phyloP scores from a whole-genome alignment of 2,888 invertebrate genomes.

The Galerucella calmariensis region DNA sequence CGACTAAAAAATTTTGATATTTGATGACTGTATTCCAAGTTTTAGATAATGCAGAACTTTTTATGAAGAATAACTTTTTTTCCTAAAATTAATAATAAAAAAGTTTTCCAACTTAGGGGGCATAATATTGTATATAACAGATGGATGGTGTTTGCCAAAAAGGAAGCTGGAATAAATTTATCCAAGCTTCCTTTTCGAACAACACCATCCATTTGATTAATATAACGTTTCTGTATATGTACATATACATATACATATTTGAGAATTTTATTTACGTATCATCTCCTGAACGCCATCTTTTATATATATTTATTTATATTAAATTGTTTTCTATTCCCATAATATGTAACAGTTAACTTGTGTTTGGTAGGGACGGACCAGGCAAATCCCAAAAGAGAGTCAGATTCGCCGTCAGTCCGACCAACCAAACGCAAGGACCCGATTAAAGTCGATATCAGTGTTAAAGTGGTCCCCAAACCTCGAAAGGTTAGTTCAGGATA shows the following conservation, averaged over 20 bases:
- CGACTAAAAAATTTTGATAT: too few species aligned
- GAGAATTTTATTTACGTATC: not conserved
- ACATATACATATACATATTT: too few species aligned
- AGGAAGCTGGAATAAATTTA: too few species aligned
- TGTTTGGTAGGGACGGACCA: slow-evolving; percentile 64
- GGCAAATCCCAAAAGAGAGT: slow-evolving; percentile 63
- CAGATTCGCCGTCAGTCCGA: slow-evolving; percentile 64
- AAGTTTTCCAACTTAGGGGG: not conserved
- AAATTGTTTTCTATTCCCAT: not conserved
- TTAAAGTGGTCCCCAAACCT: slow-evolving; percentile 77
- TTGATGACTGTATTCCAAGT: too few species aligned
- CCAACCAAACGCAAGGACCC: slow-evolving; percentile 72
- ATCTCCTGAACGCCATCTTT: not conserved
- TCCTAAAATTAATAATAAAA: too few species aligned
- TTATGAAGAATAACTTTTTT: too few species aligned
- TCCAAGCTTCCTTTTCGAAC: too few species aligned
- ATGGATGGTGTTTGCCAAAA: too few species aligned
- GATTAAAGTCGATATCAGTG: slow-evolving; percentile 82
- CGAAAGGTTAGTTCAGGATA: slow-evolving; percentile 63
- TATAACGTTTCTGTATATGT: not conserved
- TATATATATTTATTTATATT: too few species aligned
- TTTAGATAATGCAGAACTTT: too few species aligned
- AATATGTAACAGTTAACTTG: slow-evolving; percentile 53
- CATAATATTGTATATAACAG: too few species aligned
- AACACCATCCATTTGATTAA: not conserved